These are phyloP conservation scores for Biston betularia DNA, from an alignment of 2,888 invertebrate genomes.

Conservation along the genomic window DNA sequence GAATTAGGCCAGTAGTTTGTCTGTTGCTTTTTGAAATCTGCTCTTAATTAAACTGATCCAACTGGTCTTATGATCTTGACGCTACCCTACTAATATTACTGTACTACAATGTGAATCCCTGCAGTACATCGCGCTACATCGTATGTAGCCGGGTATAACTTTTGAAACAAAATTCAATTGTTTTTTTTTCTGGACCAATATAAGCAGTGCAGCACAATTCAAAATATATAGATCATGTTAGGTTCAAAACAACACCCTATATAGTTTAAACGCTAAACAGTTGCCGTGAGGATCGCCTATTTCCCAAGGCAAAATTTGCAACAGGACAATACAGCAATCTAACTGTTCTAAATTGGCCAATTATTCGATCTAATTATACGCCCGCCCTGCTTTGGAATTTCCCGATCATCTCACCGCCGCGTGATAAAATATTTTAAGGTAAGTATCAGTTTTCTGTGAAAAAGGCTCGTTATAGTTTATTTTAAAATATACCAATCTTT, in stretches of 20 bases:
- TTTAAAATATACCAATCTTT: too few relatives aligned
- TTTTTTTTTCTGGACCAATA: background rate
- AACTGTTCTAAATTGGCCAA: slow-evolving; percentile 30
- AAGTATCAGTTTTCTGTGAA: background rate
- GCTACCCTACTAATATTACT: too few relatives aligned
- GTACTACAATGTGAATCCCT: too few relatives aligned
- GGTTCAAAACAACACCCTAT: background rate
- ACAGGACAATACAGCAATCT: slow-evolving; percentile 23
- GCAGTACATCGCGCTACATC: too few relatives aligned
- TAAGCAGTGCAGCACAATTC: too few relatives aligned
- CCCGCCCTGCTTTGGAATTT: slow-evolving; percentile 45
- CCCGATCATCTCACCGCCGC: slow-evolving; percentile 1
- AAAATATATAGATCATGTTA: too few relatives aligned
- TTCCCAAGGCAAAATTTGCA: slow-evolving; percentile 25
- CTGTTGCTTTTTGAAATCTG: too few relatives aligned
- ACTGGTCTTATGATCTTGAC: too few relatives aligned
- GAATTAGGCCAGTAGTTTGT: too few relatives aligned
- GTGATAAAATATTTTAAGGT: slow-evolving; percentile 3
- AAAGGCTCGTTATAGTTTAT: background rate
- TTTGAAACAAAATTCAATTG: too few relatives aligned
- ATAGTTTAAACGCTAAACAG: background rate
- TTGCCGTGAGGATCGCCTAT: slow-evolving; percentile 18
- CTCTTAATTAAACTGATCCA: too few relatives aligned
- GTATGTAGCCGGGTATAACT: too few relatives aligned
- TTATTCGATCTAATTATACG: slow-evolving; percentile 37